Conservation (phyloP, 2,888 invertebrate species). For the Fabriciana adippe region DNA sequence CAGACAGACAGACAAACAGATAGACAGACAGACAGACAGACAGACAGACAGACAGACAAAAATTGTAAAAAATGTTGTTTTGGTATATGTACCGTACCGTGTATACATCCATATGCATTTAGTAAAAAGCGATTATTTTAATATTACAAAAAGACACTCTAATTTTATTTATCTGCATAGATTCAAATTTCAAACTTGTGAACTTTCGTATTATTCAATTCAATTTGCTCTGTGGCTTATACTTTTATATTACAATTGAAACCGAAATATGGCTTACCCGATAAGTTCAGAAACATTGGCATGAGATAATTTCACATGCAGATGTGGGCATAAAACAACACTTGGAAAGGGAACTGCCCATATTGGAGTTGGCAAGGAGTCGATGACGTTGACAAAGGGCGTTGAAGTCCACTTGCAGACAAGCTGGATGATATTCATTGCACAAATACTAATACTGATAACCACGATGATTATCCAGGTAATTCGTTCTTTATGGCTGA, state of each 20-base stretch:
- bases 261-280: slow-evolving; percentile 53
- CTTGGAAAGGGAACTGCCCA: slow-evolving; percentile 77
- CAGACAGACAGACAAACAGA: too few species aligned
- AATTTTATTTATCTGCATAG: too few species aligned
- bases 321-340: slow-evolving; percentile 72
- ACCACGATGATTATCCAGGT: slow-evolving; percentile 70
- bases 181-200: too few species aligned
- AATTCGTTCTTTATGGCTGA: slow-evolving; percentile 62
- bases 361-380: slow-evolving; percentile 71
- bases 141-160: too few species aligned
- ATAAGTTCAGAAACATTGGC: slow-evolving; percentile 60
- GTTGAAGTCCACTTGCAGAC: slow-evolving; percentile 70
- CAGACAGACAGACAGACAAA: too few species aligned
- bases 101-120: too few species aligned
- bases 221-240: too few species aligned
- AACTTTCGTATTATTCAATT: too few species aligned
- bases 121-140: too few species aligned
- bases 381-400: slow-evolving; percentile 75
- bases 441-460: slow-evolving; percentile 66
- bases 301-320: slow-evolving; percentile 65
- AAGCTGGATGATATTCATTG: slow-evolving; percentile 65
- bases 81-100: too few species aligned
- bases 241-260: background rate
- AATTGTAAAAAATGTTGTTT: too few species aligned
- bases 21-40: too few species aligned